These are phyloP conservation scores for Anorthoa munda DNA, from an alignment of 2,888 invertebrate genomes.

Conservation along the genomic window DNA sequence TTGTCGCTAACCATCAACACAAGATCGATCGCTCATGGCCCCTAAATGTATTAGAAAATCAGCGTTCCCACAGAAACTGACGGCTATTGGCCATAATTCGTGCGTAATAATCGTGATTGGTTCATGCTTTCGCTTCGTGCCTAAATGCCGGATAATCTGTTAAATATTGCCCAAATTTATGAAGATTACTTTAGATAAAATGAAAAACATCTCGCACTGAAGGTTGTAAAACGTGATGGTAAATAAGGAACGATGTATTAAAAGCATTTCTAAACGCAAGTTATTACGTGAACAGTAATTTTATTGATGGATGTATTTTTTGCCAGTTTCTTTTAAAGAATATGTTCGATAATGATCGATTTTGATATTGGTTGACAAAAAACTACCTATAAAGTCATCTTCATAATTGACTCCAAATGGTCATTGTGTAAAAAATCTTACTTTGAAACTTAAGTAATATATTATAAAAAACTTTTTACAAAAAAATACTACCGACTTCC, in stretches of 20 bases:
- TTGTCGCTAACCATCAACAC: neutral
- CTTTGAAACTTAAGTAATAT: too few species aligned
- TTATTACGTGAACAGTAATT: neutral
- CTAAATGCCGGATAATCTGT: constrained; percentile 66
- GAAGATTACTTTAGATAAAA: constrained; percentile 49
- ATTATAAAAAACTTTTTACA: too few species aligned
- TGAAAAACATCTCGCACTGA: constrained; percentile 36
- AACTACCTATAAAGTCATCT: too few species aligned
- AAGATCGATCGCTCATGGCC: constrained; percentile 32
- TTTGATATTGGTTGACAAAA: neutral
- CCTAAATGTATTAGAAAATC: constrained; percentile 64
- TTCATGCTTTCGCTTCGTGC: constrained; percentile 72
- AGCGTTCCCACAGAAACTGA: constrained; percentile 68
- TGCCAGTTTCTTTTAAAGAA: neutral
- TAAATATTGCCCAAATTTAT: constrained; percentile 63
- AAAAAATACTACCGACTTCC: too few species aligned
- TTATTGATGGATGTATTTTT: neutral
- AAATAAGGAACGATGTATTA: constrained; percentile 13
- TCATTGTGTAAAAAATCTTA: too few species aligned
- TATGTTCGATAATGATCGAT: neutral
- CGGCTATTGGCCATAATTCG: constrained; percentile 70
- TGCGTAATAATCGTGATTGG: constrained; percentile 77
- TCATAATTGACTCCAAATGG: neutral
- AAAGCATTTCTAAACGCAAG: neutral
- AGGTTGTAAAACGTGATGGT: constrained; percentile 28